Conservation (phyloP, 2,888 invertebrate species). For the Campopleginae sp. region DNA sequence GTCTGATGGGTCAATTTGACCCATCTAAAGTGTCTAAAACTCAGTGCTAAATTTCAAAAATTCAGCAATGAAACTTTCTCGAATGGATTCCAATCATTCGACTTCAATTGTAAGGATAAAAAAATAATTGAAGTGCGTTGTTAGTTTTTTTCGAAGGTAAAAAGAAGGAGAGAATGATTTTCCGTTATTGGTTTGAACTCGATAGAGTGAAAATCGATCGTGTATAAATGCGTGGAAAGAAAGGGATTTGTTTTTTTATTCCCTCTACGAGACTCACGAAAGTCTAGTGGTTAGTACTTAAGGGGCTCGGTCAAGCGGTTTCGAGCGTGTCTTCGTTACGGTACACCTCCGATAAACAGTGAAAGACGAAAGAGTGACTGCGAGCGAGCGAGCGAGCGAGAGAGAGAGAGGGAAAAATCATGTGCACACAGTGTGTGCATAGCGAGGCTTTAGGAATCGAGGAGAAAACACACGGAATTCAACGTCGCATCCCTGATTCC, state of each 20-base stretch:
- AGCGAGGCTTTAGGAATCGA: slow-evolving; percentile 57
- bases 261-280: slow-evolving; percentile 46
- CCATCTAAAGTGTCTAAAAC: neutral
- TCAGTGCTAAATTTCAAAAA: too few relatives aligned
- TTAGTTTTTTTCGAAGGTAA: neutral
- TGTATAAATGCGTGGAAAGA: slow-evolving; percentile 69
- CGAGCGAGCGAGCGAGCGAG: neutral
- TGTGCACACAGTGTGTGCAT: slow-evolving; percentile 33
- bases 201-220: slow-evolving; percentile 54
- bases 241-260: slow-evolving; percentile 69
- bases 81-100: slow-evolving; percentile 8
- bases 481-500: slow-evolving; percentile 69
- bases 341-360: slow-evolving; percentile 74
- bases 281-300: slow-evolving; percentile 66
- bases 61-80: too few relatives aligned
- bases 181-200: slow-evolving; percentile 31
- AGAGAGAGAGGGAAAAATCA: slow-evolving; percentile 9
- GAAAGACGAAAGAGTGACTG: slow-evolving; percentile 33
- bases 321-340: slow-evolving; percentile 73
- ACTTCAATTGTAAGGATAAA: neutral
- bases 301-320: slow-evolving; percentile 71
- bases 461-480: slow-evolving; percentile 68
- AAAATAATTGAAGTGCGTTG: slow-evolving; percentile 22
- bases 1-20: neutral
- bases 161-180: slow-evolving; percentile 15